phyloP scores from a whole-genome alignment of 2,113 vertebrate genomes.

The Alethe castanea region DNA sequence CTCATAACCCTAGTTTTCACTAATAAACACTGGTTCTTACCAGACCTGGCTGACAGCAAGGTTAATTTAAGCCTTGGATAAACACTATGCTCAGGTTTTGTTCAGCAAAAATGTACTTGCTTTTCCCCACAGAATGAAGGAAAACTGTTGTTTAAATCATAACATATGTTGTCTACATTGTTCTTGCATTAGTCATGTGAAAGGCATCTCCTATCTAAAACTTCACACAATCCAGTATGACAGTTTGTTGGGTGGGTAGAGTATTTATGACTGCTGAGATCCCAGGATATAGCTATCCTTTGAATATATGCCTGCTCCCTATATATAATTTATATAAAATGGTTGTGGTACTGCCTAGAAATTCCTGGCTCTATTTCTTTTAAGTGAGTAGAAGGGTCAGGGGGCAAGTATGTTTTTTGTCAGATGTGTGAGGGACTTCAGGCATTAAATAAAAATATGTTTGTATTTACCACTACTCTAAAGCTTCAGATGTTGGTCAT shows the following conservation, averaged over 20 bases:
- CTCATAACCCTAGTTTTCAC: background rate
- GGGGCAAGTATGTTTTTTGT: background rate
- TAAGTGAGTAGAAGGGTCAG: background rate
- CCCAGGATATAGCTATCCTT: background rate
- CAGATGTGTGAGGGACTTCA: background rate
- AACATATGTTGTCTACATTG: slow-evolving; percentile 48
- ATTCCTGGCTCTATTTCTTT: background rate
- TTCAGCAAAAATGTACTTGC: background rate
- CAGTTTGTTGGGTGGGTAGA: slow-evolving; percentile 20
- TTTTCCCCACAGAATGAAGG: background rate
- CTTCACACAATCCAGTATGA: slow-evolving; percentile 25
- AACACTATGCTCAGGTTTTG: background rate
- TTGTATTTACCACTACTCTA: background rate
- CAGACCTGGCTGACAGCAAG: background rate
- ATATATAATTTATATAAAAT: background rate
- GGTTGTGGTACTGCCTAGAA: background rate
- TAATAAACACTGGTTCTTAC: background rate
- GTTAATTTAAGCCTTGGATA: slow-evolving; percentile 5
- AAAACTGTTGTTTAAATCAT: slow-evolving; percentile 38
- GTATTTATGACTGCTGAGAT: slow-evolving; percentile 43
- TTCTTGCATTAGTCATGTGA: slow-evolving; percentile 51
- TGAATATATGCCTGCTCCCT: background rate
- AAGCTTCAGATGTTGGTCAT: background rate
- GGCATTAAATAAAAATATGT: background rate
- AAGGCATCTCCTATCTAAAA: slow-evolving; percentile 14